Percentiles rank a stretch among this genome's conserved stretches.
Conservation (phyloP, 2,797 vertebrate genomes). For the Podargus strigoides region DNA sequence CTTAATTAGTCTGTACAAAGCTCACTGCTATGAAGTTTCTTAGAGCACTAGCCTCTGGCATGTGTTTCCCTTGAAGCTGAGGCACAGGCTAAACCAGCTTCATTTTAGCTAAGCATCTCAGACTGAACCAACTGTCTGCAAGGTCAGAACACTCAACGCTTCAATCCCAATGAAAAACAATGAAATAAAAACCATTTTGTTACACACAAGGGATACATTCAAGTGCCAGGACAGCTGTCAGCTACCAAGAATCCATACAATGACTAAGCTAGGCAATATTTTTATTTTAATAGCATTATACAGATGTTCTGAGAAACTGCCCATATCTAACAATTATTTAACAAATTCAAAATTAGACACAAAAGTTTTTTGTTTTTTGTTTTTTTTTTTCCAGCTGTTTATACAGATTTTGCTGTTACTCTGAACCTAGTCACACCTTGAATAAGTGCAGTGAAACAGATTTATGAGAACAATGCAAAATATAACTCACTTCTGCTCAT, state of each 20-base stretch:
- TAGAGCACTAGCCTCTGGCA: background rate
- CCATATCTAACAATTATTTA: background rate
- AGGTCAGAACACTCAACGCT: conserved; percentile 21
- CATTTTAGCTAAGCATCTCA: conserved; percentile 29
- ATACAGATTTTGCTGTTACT: background rate
- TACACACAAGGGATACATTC: background rate
- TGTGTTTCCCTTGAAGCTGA: conserved; percentile 49
- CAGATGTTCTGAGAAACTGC: background rate
- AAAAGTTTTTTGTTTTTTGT: background rate
- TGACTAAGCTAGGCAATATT: background rate
- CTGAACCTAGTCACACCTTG: background rate
- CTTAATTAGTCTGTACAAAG: conserved; percentile 40
- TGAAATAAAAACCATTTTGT: background rate
- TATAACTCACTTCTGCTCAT: background rate
- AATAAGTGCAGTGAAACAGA: background rate
- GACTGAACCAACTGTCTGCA: background rate
- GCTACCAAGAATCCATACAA: conserved; percentile 16
- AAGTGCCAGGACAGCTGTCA: conserved; percentile 7
- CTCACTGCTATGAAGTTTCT: conserved; percentile 10
- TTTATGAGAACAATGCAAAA: background rate
- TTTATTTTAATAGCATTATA: background rate
- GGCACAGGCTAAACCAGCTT: conserved; percentile 42
- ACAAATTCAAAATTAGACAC: background rate
- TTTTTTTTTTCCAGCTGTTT: background rate
- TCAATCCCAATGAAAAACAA: background rate